Evolutionary conservation across 2,113 vertebrate species (phyloP).

Genomic region (Elaphurus davidianus): DNA sequence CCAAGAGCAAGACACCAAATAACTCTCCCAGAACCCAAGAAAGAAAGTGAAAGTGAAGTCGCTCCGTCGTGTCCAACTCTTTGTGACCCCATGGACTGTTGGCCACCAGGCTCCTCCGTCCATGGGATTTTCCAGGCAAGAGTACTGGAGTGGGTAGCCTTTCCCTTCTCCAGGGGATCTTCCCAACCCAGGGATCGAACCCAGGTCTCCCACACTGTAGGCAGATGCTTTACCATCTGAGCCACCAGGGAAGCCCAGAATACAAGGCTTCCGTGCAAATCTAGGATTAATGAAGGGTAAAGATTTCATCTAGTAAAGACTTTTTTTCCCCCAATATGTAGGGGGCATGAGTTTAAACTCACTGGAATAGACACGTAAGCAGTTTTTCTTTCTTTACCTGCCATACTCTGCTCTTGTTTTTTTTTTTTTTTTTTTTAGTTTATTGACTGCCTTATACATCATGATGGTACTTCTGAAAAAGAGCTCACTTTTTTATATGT

Average conservation of each 20-base stretch:
- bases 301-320: background rate
- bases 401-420: background rate
- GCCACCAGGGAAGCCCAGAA: background rate
- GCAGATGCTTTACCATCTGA: background rate
- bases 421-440: background rate
- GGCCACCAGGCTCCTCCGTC: background rate
- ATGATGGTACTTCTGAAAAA: background rate
- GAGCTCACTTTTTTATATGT: background rate
- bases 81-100: background rate
- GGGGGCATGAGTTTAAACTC: background rate
- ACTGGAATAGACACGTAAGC: background rate
- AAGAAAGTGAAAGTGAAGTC: background rate
- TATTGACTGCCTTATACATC: background rate
- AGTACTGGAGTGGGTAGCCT: background rate
- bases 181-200: background rate
- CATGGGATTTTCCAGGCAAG: background rate
- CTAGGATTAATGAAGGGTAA: background rate
- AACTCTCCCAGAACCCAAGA: background rate
- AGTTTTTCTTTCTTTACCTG: background rate
- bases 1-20: background rate
- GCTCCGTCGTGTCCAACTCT: rapidly evolving
- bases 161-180: background rate
- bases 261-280: background rate
- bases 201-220: background rate
- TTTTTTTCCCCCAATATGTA: too few species aligned